Evolutionary conservation across 2,113 vertebrate genomes (phyloP), one percentile per base, ranked within the genome.

Genomic region (Rutilus rutilus): DNA sequence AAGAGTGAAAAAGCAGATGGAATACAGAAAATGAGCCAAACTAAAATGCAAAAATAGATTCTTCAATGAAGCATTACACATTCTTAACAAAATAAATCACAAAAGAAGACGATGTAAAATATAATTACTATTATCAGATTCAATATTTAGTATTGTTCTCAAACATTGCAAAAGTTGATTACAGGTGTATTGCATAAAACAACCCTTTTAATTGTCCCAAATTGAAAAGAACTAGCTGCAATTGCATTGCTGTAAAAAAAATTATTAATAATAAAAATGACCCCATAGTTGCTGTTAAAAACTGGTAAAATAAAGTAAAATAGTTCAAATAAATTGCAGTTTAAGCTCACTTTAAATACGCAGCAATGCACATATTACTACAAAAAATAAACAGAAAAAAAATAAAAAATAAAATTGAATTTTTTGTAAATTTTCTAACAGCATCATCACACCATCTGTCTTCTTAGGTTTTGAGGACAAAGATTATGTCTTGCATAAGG

Each of bases 401-500:
- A 73, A 73, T n/a, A 8, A 19, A 11, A 0, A 42, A 42, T 33
- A 67, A 69, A 6, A 7, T 1, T 0, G 0, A 0, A 45, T n/a
- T 42, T 45, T n/a, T n/a, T n/a, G n/a, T n/a, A n/a, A n/a, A n/a
- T n/a, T 42, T 30, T 4, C 15, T 47, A 75, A 47, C 47, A 9
- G 6, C 47, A 77, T 30, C 42, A 17, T 27, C 15, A 54, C 74
- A 50, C 25, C 74, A 77, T 77, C 74, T 52, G 74, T 52, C 47
- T 52, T 8, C 42, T 52, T 17, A 77, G 47, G 25, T 77, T 76
- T 77, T 30, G 47, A 77, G 74, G 47, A 27, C 74, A 77, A 77
- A 77, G 74, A 77, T 77, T 77, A 77, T 45, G 71, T 15, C 12
- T 77, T 77, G 75, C 47, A 77, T 76, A 52, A 52, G 25, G 47